These are phyloP conservation scores for Bungarus multicinctus DNA, from an alignment of 2,113 vertebrate species.

Conservation along the genomic window DNA sequence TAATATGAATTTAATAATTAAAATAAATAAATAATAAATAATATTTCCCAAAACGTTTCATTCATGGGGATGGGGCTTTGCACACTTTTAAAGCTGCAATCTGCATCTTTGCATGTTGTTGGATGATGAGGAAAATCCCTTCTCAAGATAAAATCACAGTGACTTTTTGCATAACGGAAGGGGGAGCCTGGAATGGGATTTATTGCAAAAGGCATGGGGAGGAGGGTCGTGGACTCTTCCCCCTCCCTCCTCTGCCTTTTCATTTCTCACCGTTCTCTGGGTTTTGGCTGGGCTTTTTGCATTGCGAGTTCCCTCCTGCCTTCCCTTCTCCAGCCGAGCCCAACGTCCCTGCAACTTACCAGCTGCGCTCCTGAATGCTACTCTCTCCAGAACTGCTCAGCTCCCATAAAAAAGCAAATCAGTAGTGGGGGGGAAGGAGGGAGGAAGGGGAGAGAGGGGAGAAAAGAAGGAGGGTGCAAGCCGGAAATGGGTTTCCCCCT, in stretches of 20 bases:
- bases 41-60: no score
- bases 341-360: neutral
- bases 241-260: neutral
- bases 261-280: neutral
- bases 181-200: neutral
- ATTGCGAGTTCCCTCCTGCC: neutral
- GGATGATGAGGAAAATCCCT: no score
- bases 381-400: neutral
- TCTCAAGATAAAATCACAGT: no score
- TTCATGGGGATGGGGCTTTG: no score
- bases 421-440: accelerated
- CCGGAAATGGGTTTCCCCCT: neutral
- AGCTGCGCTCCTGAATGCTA: neutral
- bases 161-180: neutral
- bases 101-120: no score
- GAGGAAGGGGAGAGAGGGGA: no score
- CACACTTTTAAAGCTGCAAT: no score
- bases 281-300: neutral
- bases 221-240: neutral
- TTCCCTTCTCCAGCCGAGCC: neutral
- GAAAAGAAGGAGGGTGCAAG: no score
- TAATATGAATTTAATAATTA: no score
- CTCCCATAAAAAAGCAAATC: neutral
- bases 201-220: neutral
- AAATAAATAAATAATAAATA: no score